Percentiles rank a stretch among this genome's conserved stretches.
These are phyloP conservation scores for Drosophila yakuba DNA, from an alignment of 1,140 invertebrate genomes.

Conservation along the genomic window DNA sequence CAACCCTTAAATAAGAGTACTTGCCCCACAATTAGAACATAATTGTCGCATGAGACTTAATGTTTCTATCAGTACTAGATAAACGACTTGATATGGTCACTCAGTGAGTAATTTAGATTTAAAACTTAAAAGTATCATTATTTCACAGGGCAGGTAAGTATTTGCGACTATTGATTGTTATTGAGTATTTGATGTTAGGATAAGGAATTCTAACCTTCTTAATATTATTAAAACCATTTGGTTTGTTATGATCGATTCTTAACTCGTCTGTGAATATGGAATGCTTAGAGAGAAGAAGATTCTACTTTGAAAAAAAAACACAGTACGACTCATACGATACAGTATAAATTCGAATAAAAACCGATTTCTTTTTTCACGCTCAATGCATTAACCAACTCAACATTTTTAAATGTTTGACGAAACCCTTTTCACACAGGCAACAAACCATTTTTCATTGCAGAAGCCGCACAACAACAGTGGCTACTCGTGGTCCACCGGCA, in stretches of 20 bases:
- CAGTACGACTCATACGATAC: not conserved
- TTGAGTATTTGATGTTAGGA: too few relatives aligned
- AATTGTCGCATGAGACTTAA: slow-evolving; percentile 23
- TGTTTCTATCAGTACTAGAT: slow-evolving; percentile 3
- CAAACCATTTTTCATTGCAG: slow-evolving; percentile 64
- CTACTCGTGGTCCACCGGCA: slow-evolving; percentile 62
- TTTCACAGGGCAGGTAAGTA: not conserved
- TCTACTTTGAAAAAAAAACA: not conserved
- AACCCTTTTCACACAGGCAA: slow-evolving; percentile 51
- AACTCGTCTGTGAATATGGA: not conserved
- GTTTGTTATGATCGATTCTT: not conserved
- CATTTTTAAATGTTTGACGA: slow-evolving; percentile 42
- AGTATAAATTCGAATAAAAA: slow-evolving; percentile 61
- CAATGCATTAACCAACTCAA: slow-evolving; percentile 47
- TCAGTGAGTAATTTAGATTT: slow-evolving; percentile 16
- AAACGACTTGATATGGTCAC: not conserved
- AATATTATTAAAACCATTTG: too few relatives aligned
- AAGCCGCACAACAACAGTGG: slow-evolving; percentile 64
- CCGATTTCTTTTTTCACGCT: slow-evolving; percentile 55
- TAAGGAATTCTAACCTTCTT: too few relatives aligned
- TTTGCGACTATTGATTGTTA: not conserved
- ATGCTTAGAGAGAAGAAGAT: too few relatives aligned
- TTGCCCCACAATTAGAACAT: slow-evolving; percentile 25
- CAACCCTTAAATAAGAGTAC: slow-evolving; percentile 24
- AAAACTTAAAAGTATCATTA: not conserved